A percentile compares a stretch with the other conserved stretches of the same genome.
phyloP scores from a whole-genome alignment of 2,888 invertebrate species.

The Rhagonycha fulva region DNA sequence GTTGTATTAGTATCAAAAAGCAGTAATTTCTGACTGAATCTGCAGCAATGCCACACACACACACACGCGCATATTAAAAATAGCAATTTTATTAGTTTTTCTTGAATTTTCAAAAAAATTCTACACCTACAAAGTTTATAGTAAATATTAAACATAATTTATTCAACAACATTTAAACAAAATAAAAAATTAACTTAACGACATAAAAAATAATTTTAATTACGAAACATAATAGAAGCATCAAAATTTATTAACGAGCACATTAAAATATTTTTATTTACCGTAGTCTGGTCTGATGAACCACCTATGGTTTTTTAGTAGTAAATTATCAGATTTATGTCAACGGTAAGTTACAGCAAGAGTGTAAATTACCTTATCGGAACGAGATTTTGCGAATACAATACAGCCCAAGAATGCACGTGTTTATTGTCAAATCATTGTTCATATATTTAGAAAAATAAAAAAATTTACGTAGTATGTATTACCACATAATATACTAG shows the following conservation, averaged over 20 bases:
- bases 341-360: slow-evolving; percentile 39
- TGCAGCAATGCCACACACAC: neutral
- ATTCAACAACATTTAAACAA: neutral
- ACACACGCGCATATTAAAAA: too few species aligned
- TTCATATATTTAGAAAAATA: slow-evolving; percentile 5
- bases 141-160: neutral
- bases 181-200: neutral
- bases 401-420: slow-evolving; percentile 21
- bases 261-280: slow-evolving; percentile 14
- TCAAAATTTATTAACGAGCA: slow-evolving; percentile 22
- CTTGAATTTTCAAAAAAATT: neutral
- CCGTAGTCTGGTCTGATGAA: slow-evolving; percentile 38
- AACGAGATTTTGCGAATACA: slow-evolving; percentile 21
- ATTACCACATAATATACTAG: too few species aligned
- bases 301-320: slow-evolving; percentile 39
- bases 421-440: slow-evolving; percentile 26
- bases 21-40: neutral
- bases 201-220: slow-evolving; percentile 14
- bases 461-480: neutral
- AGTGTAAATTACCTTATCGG: slow-evolving; percentile 41
- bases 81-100: neutral
- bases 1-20: neutral
- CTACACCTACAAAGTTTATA: neutral
- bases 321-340: slow-evolving; percentile 44
- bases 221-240: slow-evolving; percentile 20